phyloP scores from a whole-genome alignment of 2,888 invertebrate species.

The Philonicus albiceps region DNA sequence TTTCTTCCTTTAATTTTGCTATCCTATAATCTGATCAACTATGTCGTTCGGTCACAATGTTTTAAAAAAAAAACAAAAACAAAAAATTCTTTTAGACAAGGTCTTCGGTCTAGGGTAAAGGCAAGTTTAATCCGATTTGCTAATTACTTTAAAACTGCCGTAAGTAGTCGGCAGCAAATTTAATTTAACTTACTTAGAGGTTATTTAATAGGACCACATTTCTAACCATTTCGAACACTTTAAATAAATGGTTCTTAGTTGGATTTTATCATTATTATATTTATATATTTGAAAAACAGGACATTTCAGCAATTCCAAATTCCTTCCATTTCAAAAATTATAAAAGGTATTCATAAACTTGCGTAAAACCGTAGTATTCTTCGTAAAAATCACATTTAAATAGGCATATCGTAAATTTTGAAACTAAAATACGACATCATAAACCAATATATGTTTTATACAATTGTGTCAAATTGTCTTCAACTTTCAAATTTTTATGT shows the following conservation, averaged over 20 bases:
- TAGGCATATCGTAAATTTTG: too few species aligned
- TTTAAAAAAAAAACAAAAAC: too few species aligned
- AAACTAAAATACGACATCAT: not conserved
- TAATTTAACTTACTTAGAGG: not conserved
- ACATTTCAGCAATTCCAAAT: too few species aligned
- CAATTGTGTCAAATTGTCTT: not conserved
- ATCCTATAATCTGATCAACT: not conserved
- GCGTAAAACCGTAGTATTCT: too few species aligned
- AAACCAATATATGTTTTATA: not conserved
- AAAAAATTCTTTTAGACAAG: not conserved
- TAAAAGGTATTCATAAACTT: too few species aligned
- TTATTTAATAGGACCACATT: not conserved
- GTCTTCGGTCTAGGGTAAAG: not conserved
- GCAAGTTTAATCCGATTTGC: not conserved
- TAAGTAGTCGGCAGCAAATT: not conserved
- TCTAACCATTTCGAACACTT: not conserved
- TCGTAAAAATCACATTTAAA: too few species aligned
- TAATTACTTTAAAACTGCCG: not conserved
- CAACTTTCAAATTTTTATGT: not conserved
- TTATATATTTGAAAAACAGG: too few species aligned
- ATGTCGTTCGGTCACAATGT: not conserved
- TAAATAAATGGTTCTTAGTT: not conserved
- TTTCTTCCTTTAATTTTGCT: not conserved
- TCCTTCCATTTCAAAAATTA: too few species aligned
- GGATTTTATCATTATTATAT: not conserved